Base-by-base conservation (phyloP, 2,113 vertebrate genomes). In the Aviceda subcristata region DNA sequence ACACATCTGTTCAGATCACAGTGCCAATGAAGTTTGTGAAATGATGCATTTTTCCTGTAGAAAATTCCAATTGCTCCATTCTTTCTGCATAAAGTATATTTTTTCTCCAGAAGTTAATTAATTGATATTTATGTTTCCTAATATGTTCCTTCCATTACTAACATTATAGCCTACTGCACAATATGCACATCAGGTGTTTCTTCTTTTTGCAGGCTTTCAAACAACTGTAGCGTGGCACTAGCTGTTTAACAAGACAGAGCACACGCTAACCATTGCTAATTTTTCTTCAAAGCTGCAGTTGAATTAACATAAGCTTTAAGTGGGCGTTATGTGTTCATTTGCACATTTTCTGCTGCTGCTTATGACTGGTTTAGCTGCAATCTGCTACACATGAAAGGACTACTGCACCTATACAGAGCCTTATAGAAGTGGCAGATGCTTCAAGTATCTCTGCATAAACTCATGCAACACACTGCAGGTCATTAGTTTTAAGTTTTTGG, bases 341-440 rank as follows among this genome's bases (percentile, higher is more conserved):
- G 88, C 88, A 97, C 76, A 94, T 95, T 94, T 97, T 86, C 79
- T 91, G 80, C 63, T 91, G 56, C 64, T 91, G 55, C 48, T 75
- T 71, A 30, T 92, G 88, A 87, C 76, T 94, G 62, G 41, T 75
- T 91, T 68, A 78, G 60, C 55, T 89, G 83, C 73, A 94, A 78
- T 92, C 76, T 94, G 91, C 24, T 92, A 11, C 62, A 55, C 29
- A 17, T 69, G 67, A 79, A 72, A 94, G 66, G 53, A 69, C 83
- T 87, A 27, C 13, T 57, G 83, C 48, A 91, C 20, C 72, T 80
- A 45, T 27, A 71, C 34, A 63, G 67, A 67, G 23, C n/a, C 18
- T 67, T 68, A n/a, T 4, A 92, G 36, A 68, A 89, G 53, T 50
- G 48, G 30, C 16, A 73, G 46, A 74, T 60, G 72, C 43, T 83